Evolutionary conservation across 2,888 invertebrate species (phyloP), one percentile per base, ranked within the genome.

Genomic region (Ypsolopha scabrella): DNA sequence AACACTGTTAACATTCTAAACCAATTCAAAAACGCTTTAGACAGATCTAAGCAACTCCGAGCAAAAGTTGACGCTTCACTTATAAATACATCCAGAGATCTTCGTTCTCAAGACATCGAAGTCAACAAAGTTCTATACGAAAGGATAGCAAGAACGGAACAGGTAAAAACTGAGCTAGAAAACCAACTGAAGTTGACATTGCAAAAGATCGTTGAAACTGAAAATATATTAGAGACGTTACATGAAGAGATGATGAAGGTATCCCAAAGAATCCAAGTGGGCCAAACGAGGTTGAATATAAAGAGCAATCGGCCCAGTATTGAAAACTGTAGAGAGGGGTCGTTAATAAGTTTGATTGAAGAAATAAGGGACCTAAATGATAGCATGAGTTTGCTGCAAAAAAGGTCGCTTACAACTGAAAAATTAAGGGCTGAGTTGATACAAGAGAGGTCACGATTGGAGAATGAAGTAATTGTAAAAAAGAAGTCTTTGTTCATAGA

Each of bases 21-120:
- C 4, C 90, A 92, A 60, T 92, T 92, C 50, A 94, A 95, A 66
- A 88, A 88, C 48, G 92, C 94, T 36, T 87, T 93, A 33, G 91
- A 92, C 62, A 89, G 89, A 51, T 95, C 95, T 0, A 89, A 90
- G 52, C 85, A 88, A 36, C 73, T 96, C n/a, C 79, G 95, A 53
- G 88, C 88, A 1, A 91, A 92, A 50, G 87, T 95, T 0, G 92
- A 94, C 61, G 90, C 92, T 0, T 89, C 93, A 33, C 76, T 95
- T 2, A 87, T 90, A 34, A 94, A 95, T 63, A 92, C 93, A 0
- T 90, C 95, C 0, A 87, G 93, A 55, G 95, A 96, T 75, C 85
- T 96, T 52, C 88, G 94, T 10, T 89, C 91, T 2, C 95, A 96
- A 80, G 94, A 94, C 2, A 93, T 94, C 60, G 85, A 87, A 47